Base-by-base conservation (phyloP, 2,113 vertebrate genomes). In the Cairina moschata region DNA sequence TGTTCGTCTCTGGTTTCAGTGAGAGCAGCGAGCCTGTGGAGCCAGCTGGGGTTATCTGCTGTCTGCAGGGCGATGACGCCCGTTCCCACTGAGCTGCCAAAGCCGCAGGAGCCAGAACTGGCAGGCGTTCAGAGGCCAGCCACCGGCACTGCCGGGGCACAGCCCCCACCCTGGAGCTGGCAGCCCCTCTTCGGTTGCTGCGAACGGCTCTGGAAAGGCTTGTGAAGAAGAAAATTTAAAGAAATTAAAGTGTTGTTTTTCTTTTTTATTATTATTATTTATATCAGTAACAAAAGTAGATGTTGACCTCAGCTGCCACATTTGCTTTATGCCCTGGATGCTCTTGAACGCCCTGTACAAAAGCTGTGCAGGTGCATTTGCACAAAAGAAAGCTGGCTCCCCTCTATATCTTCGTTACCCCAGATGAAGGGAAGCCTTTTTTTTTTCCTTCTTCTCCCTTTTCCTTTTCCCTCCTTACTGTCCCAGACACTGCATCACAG, bases 21-120 rank as follows among this genome's bases (percentile, higher is more conserved):
- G 20, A 66, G 46, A 74, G 59, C 44, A 5, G 46, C 46, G 11
- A 5, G 46, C 46, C 25, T 1, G 3, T 58, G 84, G 40, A 42
- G 32, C 0, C 4, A 95, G 91, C 60, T 18, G 7, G 38, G 76
- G 71, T 29, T 76, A 72, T 60, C 81, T 82, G 56, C 84, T 79
- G 52, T 32, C 77, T 75, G 87, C 90, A 31, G 36, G 85, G 88
- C 82, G 44, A 2, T n/a, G 84, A 31, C 34, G 87, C 90, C 72
- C 82, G 48, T 26, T 82, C 74, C 90, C 3, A 1, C 78, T 52
- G 56, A 76, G 78, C 58, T 94, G 90, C 90, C 62, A 56, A 44
- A 67, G 56, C 78, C 65, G 82, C 83, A 31, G 88, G 75, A 91
- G 63, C 79, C 95, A 86, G 90, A 67, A 23, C 79, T 81, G 92